Evolutionary conservation across 2,797 vertebrate genomes (phyloP).

Genomic region (Scarus forsteni): DNA sequence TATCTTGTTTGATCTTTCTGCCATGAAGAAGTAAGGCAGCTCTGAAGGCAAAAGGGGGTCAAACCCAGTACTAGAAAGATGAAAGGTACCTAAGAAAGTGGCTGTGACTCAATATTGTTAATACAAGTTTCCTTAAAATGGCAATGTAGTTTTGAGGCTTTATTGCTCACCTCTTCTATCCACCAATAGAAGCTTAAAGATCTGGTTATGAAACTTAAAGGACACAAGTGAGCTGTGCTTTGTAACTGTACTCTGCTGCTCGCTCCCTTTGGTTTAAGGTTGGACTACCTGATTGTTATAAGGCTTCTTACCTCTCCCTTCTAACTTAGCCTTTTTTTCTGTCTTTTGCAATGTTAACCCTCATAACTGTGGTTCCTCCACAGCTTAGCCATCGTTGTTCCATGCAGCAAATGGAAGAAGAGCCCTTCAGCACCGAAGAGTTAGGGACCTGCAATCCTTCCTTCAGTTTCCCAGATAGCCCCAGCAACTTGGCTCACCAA

Average conservation of each 20-base stretch:
- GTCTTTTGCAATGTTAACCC: not conserved
- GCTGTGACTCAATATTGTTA: too few relatives aligned
- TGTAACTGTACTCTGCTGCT: not conserved
- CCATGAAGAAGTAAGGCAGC: too few relatives aligned
- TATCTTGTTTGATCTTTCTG: too few relatives aligned
- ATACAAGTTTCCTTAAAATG: too few relatives aligned
- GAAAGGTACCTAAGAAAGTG: too few relatives aligned
- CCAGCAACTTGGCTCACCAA: slow-evolving; percentile 49
- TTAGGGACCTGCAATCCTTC: slow-evolving; percentile 73
- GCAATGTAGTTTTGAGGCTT: too few relatives aligned
- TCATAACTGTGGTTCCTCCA: slow-evolving; percentile 28
- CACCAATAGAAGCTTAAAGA: not conserved
- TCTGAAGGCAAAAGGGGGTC: too few relatives aligned
- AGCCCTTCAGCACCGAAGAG: slow-evolving; percentile 70
- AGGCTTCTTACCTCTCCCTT: not conserved
- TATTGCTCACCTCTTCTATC: not conserved
- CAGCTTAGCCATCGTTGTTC: slow-evolving; percentile 75
- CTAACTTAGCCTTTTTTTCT: not conserved
- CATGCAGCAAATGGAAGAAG: slow-evolving; percentile 67
- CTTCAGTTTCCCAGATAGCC: slow-evolving; percentile 69
- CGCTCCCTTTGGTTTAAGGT: not conserved
- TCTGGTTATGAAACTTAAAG: not conserved
- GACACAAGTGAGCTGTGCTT: not conserved
- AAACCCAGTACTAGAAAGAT: too few relatives aligned
- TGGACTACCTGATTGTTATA: not conserved